Conservation (phyloP, 2,113 vertebrate genomes). For the Mormoops blainvillei region DNA sequence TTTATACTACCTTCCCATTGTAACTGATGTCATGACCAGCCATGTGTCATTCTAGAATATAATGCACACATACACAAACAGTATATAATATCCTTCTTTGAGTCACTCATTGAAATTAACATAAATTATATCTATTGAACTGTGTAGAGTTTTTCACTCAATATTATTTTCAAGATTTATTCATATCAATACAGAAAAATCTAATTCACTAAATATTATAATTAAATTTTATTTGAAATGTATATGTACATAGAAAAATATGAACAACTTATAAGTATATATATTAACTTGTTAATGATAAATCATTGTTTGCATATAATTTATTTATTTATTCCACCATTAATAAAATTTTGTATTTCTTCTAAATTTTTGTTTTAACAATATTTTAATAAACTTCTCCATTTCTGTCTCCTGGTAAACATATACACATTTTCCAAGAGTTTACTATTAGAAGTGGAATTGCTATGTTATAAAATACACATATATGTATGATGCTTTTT, state of each 20-base stretch:
- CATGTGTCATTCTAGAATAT: not conserved
- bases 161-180: not conserved
- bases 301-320: not conserved
- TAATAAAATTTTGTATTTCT: not conserved
- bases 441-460: not conserved
- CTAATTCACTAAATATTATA: not conserved
- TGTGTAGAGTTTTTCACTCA: not conserved
- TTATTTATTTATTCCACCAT: not conserved
- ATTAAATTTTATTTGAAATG: not conserved
- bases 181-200: not conserved
- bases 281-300: not conserved
- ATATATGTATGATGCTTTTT: not conserved
- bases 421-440: not conserved
- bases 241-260: not conserved
- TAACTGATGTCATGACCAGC: not conserved
- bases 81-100: not conserved
- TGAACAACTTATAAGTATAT: not conserved
- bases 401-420: not conserved
- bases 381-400: not conserved
- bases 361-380: not conserved
- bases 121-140: not conserved
- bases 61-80: not conserved
- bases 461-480: not conserved
- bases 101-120: not conserved
- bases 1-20: not conserved